phyloP scores from a whole-genome alignment of 1,140 invertebrate genomes.

The Drosophila obscura region DNA sequence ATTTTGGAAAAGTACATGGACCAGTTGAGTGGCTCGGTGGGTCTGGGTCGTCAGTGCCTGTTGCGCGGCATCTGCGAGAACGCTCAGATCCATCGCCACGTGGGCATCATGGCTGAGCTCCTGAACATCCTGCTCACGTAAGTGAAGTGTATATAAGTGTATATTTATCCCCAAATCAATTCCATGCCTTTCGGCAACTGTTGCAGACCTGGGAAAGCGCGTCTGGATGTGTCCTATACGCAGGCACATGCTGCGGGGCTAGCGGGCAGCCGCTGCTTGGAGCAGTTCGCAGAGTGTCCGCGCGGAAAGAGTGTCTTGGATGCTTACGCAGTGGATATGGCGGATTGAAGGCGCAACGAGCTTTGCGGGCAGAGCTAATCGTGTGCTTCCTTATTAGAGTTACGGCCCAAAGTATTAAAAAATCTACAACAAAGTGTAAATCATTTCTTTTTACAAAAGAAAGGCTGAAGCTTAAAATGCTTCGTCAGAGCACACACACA shows the following conservation, averaged over 20 bases:
- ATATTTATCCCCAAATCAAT: too few species aligned
- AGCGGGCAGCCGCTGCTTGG: slow-evolving; percentile 62
- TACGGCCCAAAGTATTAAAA: too few species aligned
- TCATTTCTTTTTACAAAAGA: too few species aligned
- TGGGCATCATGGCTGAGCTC: slow-evolving; percentile 70
- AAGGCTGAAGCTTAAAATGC: slow-evolving; percentile 7
- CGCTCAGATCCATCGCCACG: slow-evolving; percentile 75
- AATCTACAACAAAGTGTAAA: too few species aligned
- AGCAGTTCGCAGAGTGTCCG: slow-evolving; percentile 52
- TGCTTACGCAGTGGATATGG: slow-evolving; percentile 48
- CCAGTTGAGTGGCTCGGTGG: slow-evolving; percentile 23
- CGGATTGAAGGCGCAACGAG: slow-evolving; percentile 4
- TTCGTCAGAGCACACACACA: slow-evolving; percentile 6
- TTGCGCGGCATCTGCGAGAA: slow-evolving; percentile 78
- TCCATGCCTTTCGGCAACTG: background rate
- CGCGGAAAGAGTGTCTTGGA: slow-evolving; percentile 64
- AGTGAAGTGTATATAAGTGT: too few species aligned
- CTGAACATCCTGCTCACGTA: slow-evolving; percentile 73
- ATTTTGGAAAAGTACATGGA: slow-evolving; percentile 74
- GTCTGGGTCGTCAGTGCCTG: slow-evolving; percentile 59
- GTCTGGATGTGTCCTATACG: slow-evolving; percentile 47
- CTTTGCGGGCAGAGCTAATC: slow-evolving; percentile 31
- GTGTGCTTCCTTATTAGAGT: too few species aligned
- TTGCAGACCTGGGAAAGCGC: slow-evolving; percentile 66
- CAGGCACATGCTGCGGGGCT: slow-evolving; percentile 58